phyloP scores from a whole-genome alignment of 92 coral and sea anemone genomes.

The Heliopora coerulea region DNA sequence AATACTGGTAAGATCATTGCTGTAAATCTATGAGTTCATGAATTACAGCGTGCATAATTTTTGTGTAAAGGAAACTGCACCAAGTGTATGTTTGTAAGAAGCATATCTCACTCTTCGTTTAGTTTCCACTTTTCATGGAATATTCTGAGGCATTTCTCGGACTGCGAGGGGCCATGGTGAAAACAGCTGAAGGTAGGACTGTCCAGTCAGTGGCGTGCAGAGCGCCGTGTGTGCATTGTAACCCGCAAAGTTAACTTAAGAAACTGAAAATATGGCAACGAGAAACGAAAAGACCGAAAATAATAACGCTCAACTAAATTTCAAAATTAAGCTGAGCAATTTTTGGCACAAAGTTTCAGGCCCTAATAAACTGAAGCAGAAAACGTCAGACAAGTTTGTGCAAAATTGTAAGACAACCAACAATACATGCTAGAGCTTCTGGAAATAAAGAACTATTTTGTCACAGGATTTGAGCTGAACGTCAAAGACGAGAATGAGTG shows the following conservation, averaged over 20 bases:
- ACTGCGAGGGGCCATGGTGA: slow-evolving; percentile 64
- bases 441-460: too few relatives aligned
- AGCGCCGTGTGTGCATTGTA: too few relatives aligned
- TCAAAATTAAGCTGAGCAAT: too few relatives aligned
- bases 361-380: too few relatives aligned
- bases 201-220: not conserved
- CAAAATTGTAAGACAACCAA: too few relatives aligned
- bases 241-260: too few relatives aligned
- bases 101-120: slow-evolving; percentile 12
- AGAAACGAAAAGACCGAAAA: too few relatives aligned
- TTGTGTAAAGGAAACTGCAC: not conserved
- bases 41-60: not conserved
- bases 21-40: not conserved
- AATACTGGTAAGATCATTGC: slow-evolving; percentile 64
- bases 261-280: not conserved
- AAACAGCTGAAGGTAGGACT: slow-evolving; percentile 64
- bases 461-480: slow-evolving; percentile 67
- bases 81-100: not conserved
- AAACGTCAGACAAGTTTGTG: too few relatives aligned
- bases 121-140: slow-evolving; percentile 93
- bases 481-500: slow-evolving; percentile 78
- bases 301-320: too few relatives aligned
- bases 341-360: too few relatives aligned
- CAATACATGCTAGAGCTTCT: too few relatives aligned
- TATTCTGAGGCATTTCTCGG: slow-evolving; percentile 78